These are phyloP conservation scores for Cephus nigrinus DNA, from an alignment of 2,888 invertebrate genomes.

Conservation along the genomic window DNA sequence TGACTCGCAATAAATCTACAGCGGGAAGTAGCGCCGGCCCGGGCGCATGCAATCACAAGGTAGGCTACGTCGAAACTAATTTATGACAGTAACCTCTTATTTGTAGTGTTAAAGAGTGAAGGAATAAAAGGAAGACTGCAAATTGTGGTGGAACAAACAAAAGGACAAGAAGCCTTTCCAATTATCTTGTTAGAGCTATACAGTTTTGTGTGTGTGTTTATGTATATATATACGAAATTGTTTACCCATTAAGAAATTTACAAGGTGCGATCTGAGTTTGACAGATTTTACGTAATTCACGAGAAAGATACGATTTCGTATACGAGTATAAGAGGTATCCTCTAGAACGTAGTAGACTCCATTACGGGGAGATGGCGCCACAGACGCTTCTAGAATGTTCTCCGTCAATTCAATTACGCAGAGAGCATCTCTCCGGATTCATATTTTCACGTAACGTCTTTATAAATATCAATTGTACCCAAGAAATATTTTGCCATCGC, in stretches of 20 bases:
- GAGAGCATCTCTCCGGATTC: not conserved
- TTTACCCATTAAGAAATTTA: too few relatives aligned
- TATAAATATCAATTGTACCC: not conserved
- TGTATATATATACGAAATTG: too few relatives aligned
- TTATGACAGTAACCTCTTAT: not conserved
- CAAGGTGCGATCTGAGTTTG: not conserved
- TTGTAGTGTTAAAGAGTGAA: not conserved
- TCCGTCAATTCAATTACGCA: not conserved
- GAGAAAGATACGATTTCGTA: not conserved
- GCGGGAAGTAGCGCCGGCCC: not conserved
- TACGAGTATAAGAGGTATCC: not conserved
- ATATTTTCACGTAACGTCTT: not conserved
- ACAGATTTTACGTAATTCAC: not conserved
- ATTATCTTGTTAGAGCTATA: not conserved
- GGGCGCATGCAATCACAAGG: not conserved
- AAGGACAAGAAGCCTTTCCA: not conserved
- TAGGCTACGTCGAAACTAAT: not conserved
- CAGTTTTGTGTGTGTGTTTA: too few relatives aligned
- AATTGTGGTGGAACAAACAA: not conserved
- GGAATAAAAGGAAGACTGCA: not conserved
- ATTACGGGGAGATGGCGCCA: not conserved
- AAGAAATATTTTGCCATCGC: not conserved
- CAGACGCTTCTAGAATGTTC: not conserved
- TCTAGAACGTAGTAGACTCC: not conserved
- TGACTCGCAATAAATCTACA: slow-evolving; percentile 13